Evolutionary conservation across 2,888 invertebrate genomes (phyloP), one percentile per base, ranked within the genome.

Genomic region (Nomada ruficornis): DNA sequence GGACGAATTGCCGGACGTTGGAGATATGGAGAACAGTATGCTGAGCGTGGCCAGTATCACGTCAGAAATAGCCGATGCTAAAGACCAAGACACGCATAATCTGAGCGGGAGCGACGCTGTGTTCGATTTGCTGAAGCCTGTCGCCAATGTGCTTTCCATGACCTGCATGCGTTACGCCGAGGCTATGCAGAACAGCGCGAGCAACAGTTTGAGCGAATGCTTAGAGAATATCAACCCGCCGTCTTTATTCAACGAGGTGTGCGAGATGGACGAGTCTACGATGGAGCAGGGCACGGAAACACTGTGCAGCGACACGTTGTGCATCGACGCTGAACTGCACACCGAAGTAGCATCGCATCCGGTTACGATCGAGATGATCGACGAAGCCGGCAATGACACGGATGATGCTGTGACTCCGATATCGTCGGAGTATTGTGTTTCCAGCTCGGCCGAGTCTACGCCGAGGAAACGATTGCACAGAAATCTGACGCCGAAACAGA

Each of bases 21-120:
- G 90, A 1, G 98, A 98, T 88, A 96, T 97, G 95, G 97, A 97
- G 86, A 96, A 96, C 82, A 98, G 98, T 85, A 97, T 98, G 96
- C 94, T 97, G 18, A 98, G 98, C 74, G 97, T 98, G 0, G 96
- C 97, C 0, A 98, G 98, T 91, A 96, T 98, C 77, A 96, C 96
- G 42, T 97, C 97, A 0, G 98, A 98, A 94, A 95, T 96, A 4
- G 96, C 95, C 0, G 97, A 97, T 77, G 87, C 94, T 0, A 94
- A 94, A 77, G 94, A 94, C 59, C 94, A 94, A 29, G 91, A 94
- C 44, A 91, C 94, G 0, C 93, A 94, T 62, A 94, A 94, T 63
- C 77, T 93, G 7, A 91, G 94, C 0, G 91, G 89, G 7, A 93
- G 92, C 57, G 94, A 93, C 76, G 87, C 91, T 2, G 93, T 96